Percentiles rank a stretch among this genome's conserved stretches.
phyloP scores from a whole-genome alignment of 2,888 invertebrate genomes.

The Spisula solida region DNA sequence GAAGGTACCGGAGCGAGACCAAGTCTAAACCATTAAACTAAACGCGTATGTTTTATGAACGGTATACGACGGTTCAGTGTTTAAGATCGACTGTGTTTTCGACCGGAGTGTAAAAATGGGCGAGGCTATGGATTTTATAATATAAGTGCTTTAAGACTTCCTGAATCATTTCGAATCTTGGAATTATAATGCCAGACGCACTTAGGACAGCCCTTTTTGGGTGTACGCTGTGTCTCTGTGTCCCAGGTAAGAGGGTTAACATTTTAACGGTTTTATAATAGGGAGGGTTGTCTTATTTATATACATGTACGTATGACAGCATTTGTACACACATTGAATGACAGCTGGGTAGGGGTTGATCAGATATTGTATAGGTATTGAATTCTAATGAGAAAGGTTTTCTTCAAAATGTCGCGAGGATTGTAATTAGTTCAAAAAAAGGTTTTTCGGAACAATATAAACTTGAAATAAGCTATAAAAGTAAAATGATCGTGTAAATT shows the following conservation, averaged over 20 bases:
- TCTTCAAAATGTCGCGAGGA: background rate
- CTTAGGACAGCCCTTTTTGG: constrained; percentile 34
- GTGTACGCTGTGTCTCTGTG: constrained; percentile 30
- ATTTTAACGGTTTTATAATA: background rate
- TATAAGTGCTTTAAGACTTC: constrained; percentile 32
- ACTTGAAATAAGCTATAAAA: background rate
- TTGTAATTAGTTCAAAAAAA: background rate
- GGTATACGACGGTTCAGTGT: background rate
- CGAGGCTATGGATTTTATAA: constrained; percentile 46
- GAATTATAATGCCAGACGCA: constrained; percentile 51
- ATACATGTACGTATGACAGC: background rate
- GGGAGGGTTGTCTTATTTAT: background rate
- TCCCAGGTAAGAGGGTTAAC: constrained; percentile 49
- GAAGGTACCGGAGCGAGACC: constrained; percentile 48
- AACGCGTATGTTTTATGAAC: constrained; percentile 47
- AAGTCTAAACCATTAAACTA: constrained; percentile 42
- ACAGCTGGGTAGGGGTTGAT: background rate
- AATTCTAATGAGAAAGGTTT: background rate
- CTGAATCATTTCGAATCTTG: constrained; percentile 24
- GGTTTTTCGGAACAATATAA: background rate
- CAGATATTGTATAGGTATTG: background rate
- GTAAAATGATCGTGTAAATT: background rate
- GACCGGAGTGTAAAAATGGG: constrained; percentile 50
- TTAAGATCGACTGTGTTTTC: constrained; percentile 35
- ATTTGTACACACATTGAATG: background rate